Evolutionary conservation across 1,140 invertebrate genomes (phyloP).

Genomic region (Rhopalosiphum padi): DNA sequence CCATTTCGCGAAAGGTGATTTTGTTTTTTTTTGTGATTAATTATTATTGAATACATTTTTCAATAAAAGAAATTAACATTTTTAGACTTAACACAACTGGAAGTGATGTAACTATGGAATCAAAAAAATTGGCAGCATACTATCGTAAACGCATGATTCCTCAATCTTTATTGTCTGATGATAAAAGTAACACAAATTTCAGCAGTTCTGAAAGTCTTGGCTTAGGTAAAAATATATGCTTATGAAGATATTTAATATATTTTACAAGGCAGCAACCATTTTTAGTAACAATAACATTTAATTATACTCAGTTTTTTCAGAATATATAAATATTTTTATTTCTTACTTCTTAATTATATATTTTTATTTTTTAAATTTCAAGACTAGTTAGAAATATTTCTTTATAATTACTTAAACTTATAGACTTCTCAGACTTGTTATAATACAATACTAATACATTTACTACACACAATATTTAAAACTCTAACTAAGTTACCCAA

Average conservation of each 20-base stretch:
- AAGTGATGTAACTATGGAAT: conserved; percentile 69
- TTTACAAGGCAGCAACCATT: neutral
- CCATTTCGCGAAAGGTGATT: conserved; percentile 48
- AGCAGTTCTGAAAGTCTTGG: conserved; percentile 78
- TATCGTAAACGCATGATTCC: conserved; percentile 67
- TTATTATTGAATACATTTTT: conserved; percentile 57
- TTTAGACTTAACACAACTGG: conserved; percentile 70
- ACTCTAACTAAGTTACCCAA: neutral
- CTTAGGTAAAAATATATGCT: conserved; percentile 62
- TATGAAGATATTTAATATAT: neutral
- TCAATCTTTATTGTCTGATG: conserved; percentile 67
- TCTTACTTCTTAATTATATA: neutral
- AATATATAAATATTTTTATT: neutral
- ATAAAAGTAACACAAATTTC: conserved; percentile 70
- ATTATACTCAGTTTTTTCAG: neutral
- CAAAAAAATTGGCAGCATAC: conserved; percentile 66
- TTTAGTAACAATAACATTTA: neutral
- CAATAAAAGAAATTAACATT: conserved; percentile 57
- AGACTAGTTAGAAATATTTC: neutral
- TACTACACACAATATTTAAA: neutral
- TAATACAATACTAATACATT: neutral
- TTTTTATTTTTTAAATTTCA: neutral
- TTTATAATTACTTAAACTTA: neutral
- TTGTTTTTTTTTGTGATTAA: neutral
- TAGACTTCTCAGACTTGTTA: neutral